These are phyloP conservation scores for Aphaenogaster floridana DNA, from an alignment of 1,140 invertebrate species.

Conservation along the genomic window DNA sequence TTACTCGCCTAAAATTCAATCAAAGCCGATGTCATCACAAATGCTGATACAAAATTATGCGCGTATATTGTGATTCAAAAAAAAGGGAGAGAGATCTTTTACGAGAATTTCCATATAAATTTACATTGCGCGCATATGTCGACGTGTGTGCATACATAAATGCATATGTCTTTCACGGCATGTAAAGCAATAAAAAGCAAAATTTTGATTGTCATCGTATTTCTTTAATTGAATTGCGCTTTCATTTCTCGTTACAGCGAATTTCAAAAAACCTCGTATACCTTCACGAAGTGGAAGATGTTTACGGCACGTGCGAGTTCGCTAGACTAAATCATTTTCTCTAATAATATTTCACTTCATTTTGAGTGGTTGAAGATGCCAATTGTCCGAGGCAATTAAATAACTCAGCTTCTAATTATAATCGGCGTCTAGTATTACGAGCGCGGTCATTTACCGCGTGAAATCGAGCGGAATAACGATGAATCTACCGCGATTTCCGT, in stretches of 20 bases:
- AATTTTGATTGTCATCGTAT: background rate
- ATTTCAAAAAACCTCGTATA: background rate
- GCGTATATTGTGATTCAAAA: background rate
- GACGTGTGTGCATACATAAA: background rate
- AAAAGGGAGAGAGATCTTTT: background rate
- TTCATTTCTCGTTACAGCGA: constrained; percentile 5
- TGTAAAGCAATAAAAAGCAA: constrained; percentile 3
- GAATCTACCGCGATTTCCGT: constrained; percentile 30
- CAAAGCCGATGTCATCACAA: constrained; percentile 19
- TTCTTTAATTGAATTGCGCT: constrained; percentile 40
- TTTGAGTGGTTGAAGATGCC: background rate
- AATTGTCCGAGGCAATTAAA: constrained; percentile 53
- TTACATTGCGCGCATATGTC: constrained; percentile 2
- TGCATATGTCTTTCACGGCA: background rate
- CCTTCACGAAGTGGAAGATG: background rate
- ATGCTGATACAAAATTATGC: constrained; percentile 1
- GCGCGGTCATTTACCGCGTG: constrained; percentile 45
- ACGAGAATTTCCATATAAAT: constrained; percentile 20
- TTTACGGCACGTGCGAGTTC: background rate
- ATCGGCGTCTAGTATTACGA: constrained; percentile 58
- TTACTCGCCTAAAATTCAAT: constrained; percentile 36
- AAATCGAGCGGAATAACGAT: constrained; percentile 67
- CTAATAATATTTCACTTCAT: background rate
- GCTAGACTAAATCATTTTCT: background rate
- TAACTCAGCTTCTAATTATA: constrained; percentile 68